Base-by-base conservation (phyloP, 2,888 invertebrate species). In the Coronaproctus castanopsis region DNA sequence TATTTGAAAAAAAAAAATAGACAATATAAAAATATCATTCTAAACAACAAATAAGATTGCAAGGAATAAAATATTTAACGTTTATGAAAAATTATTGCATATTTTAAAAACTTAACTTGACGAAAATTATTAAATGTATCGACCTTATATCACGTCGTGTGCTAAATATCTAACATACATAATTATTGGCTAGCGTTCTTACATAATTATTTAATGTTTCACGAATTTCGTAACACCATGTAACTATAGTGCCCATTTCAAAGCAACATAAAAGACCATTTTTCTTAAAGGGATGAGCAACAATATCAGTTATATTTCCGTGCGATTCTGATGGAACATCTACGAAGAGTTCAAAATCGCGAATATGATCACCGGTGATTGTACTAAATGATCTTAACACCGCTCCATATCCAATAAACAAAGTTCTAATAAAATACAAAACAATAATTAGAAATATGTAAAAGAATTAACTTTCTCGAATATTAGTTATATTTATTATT, bases 311-410 rank as follows among this genome's bases (percentile, higher is more conserved):
- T n/a, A 78, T 73, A 64, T 71, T 69, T 3, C 74, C 69, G 20
- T 69, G 70, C 10, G 63, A 59, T 21, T 63, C 60, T 51, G 62
- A 59, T 21, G 78, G 74, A 22, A 78, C 52, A 2, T 64, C 62
- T 21, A 60, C 60, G 20, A 78, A 74, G 21, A 79, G 78, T 62
- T 74, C 75, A 57, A 80, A 77, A 64, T 78, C 76, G 58, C 75
- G 72, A 1, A 80, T 72, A 63, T 78, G 74, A 66, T 82, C 80
- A 0, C 81, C 82, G 2, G 84, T 84, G 66, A 74, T 73, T 0
- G 78, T 76, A 65, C 78, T 82, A 67, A 79, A 84, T 1, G 80
- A 77, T 65, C 79, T 76, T 5, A 86, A 73, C 2, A 73, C 68
- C 63, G 78, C 74, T 52, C 77, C 78, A 70, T 77, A 77, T 2